phyloP scores from a whole-genome alignment of 2,888 invertebrate genomes.

The Rotaria sp. region DNA sequence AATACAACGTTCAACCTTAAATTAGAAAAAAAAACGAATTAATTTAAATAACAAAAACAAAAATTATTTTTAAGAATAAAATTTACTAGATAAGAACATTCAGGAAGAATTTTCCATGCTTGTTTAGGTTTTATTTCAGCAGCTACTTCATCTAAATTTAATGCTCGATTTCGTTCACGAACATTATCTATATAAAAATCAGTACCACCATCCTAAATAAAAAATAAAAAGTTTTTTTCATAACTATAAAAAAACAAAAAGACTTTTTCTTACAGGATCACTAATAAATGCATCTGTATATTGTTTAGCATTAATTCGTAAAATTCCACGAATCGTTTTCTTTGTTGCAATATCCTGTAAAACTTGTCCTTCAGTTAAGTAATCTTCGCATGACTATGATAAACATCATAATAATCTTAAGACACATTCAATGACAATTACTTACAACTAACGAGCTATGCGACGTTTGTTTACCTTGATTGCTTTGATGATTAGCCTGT shows the following conservation, averaged over 20 bases:
- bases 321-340: neutral
- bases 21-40: neutral
- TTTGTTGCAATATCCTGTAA: neutral
- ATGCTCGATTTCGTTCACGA: constrained; percentile 69
- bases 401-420: neutral
- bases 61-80: constrained; percentile 46
- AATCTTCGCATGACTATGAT: constrained; percentile 22
- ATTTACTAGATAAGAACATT: constrained; percentile 13
- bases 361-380: constrained; percentile 26
- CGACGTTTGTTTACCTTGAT: neutral
- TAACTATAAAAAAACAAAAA: neutral
- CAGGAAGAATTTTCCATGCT: constrained; percentile 49
- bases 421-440: no score
- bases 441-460: neutral
- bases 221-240: neutral
- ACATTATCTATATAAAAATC: constrained; percentile 70
- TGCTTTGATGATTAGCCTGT: neutral
- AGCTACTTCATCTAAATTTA: constrained; percentile 76
- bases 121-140: constrained; percentile 48
- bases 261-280: constrained; percentile 27
- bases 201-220: constrained; percentile 42
- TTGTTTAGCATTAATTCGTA: constrained; percentile 36
- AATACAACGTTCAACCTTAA: constrained; percentile 17
- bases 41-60: constrained; percentile 26
- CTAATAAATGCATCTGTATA: constrained; percentile 38